Evolutionary conservation across 2,888 invertebrate species (phyloP).

Genomic region (Mesorhabditis sp.): DNA sequence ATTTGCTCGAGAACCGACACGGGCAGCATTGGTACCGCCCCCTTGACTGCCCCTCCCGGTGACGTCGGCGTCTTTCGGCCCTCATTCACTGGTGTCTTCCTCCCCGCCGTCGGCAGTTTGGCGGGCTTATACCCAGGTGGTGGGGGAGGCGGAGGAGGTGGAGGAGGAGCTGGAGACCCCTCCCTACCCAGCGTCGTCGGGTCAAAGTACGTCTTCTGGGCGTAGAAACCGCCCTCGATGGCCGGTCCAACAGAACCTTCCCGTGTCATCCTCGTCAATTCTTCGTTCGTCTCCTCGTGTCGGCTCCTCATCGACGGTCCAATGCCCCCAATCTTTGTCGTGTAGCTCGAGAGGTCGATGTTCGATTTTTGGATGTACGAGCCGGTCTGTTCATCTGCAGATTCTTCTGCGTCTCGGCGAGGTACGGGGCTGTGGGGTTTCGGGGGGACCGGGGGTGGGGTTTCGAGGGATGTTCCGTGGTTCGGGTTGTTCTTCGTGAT

Average conservation of each 20-base stretch:
- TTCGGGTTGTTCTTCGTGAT: not conserved
- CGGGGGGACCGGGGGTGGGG: not conserved
- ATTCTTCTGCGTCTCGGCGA: not conserved
- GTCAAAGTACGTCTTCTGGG: not conserved
- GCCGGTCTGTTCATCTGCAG: not conserved
- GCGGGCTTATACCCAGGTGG: constrained; percentile 14
- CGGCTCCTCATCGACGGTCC: not conserved
- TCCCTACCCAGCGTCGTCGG: constrained; percentile 16
- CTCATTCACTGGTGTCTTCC: constrained; percentile 1
- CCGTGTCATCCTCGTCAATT: not conserved
- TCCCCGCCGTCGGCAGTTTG: too few species aligned
- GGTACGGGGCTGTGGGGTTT: not conserved
- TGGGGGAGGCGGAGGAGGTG: constrained; percentile 37
- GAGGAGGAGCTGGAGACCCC: constrained; percentile 33
- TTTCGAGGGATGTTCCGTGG: not conserved
- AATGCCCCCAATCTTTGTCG: not conserved
- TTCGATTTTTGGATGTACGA: not conserved
- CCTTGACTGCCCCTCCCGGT: constrained; percentile 5
- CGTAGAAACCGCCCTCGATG: not conserved
- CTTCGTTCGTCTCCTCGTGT: too few species aligned
- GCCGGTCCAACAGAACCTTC: constrained; percentile 3
- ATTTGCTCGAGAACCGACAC: not conserved
- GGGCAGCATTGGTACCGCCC: constrained; percentile 4
- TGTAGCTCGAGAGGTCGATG: not conserved
- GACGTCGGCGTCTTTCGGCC: not conserved